phyloP scores from a whole-genome alignment of 2,797 vertebrate species.

The Melanotaenia parkinsoni region DNA sequence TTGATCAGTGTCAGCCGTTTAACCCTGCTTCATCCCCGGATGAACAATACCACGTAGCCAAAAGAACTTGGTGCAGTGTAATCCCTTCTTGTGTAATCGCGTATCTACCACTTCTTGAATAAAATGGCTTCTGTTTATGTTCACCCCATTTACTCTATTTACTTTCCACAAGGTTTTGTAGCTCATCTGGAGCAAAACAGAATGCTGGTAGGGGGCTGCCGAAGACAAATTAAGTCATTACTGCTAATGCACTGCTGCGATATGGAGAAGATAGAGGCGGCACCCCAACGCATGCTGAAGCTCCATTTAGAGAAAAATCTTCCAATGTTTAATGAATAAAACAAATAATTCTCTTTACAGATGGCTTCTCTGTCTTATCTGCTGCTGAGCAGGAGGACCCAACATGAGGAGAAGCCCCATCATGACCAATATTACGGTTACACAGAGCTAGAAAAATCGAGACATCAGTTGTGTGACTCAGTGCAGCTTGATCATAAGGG shows the following conservation, averaged over 20 bases:
- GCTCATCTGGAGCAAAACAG: slow-evolving; percentile 69
- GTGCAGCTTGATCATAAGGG: slow-evolving; percentile 26
- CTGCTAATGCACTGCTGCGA: slow-evolving; percentile 72
- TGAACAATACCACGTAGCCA: not conserved
- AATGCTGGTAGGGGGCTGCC: slow-evolving; percentile 68
- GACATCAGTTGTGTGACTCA: slow-evolving; percentile 43
- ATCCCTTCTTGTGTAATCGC: slow-evolving; percentile 18
- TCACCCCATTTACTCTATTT: slow-evolving; percentile 56
- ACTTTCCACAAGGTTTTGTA: slow-evolving; percentile 56
- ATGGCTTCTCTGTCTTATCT: slow-evolving; percentile 77
- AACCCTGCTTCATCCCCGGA: slow-evolving; percentile 4
- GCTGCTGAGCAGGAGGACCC: slow-evolving; percentile 71
- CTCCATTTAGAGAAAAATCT: slow-evolving; percentile 71
- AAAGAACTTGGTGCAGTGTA: slow-evolving; percentile 2
- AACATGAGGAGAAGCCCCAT: slow-evolving; percentile 50
- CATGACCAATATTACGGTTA: slow-evolving; percentile 42
- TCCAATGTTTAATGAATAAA: slow-evolving; percentile 73
- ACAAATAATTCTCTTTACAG: slow-evolving; percentile 67
- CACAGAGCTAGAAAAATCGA: slow-evolving; percentile 55
- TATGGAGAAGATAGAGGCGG: slow-evolving; percentile 69
- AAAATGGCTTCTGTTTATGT: slow-evolving; percentile 47
- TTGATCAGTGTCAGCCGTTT: not conserved
- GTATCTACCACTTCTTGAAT: slow-evolving; percentile 20
- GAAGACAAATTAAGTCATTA: slow-evolving; percentile 82
- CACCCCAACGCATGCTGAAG: slow-evolving; percentile 47